These are phyloP conservation scores for Seriola aureovittata DNA, from an alignment of 2,113 vertebrate genomes.

Conservation along the genomic window DNA sequence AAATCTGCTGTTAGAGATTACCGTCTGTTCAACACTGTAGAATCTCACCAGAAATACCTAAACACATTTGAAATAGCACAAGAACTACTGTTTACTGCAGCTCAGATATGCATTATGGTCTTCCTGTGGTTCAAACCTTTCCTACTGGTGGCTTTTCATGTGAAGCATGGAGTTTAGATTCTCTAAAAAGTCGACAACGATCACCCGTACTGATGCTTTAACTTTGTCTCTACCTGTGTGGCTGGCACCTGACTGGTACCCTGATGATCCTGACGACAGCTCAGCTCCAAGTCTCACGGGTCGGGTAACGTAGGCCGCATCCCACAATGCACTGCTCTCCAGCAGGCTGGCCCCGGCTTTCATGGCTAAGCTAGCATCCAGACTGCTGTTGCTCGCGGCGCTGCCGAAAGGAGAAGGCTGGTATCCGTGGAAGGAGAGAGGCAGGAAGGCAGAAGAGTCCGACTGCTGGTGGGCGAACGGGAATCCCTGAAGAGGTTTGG, in stretches of 20 bases:
- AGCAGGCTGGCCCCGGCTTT: constrained; percentile 65
- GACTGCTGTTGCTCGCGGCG: constrained; percentile 24
- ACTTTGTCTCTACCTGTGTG: constrained; percentile 83
- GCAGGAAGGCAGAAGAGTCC: constrained; percentile 63
- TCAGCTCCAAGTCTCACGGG: constrained; percentile 71
- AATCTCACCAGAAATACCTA: too few relatives aligned
- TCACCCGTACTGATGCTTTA: too few relatives aligned
- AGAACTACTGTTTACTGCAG: too few relatives aligned
- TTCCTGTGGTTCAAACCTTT: too few relatives aligned
- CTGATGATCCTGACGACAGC: constrained; percentile 81
- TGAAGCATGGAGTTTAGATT: too few relatives aligned
- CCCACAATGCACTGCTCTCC: constrained; percentile 79
- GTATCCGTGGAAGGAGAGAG: constrained; percentile 58
- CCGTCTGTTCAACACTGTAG: too few relatives aligned
- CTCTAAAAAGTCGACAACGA: too few relatives aligned
- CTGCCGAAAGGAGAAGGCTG: constrained; percentile 62
- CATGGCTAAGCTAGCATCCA: constrained; percentile 52
- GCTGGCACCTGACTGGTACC: constrained; percentile 84
- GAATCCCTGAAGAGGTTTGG: constrained; percentile 75
- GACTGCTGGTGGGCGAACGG: constrained; percentile 67
- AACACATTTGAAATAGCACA: too few relatives aligned
- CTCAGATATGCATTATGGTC: too few relatives aligned
- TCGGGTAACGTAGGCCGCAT: constrained; percentile 50
- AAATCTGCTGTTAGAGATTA: too few relatives aligned
- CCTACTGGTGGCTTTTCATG: too few relatives aligned